Percentiles rank a stretch among this genome's conserved stretches.
These are phyloP conservation scores for Pheucticus melanocephalus DNA, from an alignment of 2,113 vertebrate genomes.

Conservation along the genomic window DNA sequence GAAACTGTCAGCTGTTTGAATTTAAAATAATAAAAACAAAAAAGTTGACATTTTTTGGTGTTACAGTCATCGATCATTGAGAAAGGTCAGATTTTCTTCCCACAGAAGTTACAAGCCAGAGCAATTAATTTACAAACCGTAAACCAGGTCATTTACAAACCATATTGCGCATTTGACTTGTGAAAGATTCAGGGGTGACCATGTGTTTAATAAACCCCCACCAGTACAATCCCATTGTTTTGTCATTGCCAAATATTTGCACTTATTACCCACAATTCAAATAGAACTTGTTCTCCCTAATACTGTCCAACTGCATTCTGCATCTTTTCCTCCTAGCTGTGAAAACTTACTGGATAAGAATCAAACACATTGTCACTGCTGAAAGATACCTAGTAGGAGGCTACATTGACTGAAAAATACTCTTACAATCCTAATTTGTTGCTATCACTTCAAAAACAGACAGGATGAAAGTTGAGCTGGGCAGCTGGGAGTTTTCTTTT, in stretches of 20 bases:
- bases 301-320: neutral
- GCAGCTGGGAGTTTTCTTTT: neutral
- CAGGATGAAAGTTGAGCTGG: neutral
- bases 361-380: neutral
- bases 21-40: neutral
- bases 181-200: neutral
- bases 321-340: neutral
- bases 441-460: neutral
- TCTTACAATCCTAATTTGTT: neutral
- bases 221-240: neutral
- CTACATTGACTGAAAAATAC: neutral
- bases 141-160: slow-evolving; percentile 6
- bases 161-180: neutral
- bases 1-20: slow-evolving; percentile 47
- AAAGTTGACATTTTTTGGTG: neutral
- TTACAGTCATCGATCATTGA: slow-evolving; percentile 24
- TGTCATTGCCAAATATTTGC: neutral
- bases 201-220: neutral
- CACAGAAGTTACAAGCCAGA: neutral
- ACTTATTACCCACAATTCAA: neutral
- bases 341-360: neutral
- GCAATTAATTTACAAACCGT: neutral
- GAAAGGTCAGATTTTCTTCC: slow-evolving; percentile 27
- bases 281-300: neutral
- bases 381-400: neutral